Evolutionary conservation across 2,888 invertebrate species (phyloP).

Genomic region (Galerucella pusilla): DNA sequence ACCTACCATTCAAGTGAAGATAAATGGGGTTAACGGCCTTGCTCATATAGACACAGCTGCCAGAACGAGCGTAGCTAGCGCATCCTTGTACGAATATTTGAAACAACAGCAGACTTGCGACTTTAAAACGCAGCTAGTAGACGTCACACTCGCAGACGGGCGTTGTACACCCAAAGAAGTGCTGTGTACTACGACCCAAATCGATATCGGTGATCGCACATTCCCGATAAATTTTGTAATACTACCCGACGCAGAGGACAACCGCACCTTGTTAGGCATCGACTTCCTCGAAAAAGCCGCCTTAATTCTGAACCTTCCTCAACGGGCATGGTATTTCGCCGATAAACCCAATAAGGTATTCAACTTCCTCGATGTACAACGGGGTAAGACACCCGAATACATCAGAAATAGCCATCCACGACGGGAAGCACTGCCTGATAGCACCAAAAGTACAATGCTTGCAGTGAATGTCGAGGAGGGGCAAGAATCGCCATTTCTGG

Average conservation of each 20-base stretch:
- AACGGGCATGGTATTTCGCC: slow-evolving; percentile 27
- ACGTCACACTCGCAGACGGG: slow-evolving; percentile 29
- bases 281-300: slow-evolving; percentile 28
- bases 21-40: slow-evolving; percentile 10
- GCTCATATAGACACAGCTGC: slow-evolving; percentile 33
- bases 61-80: slow-evolving; percentile 25
- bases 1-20: slow-evolving; percentile 15
- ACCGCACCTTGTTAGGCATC: slow-evolving; percentile 34
- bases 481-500: too few relatives aligned
- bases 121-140: background rate
- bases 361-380: too few relatives aligned
- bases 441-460: too few relatives aligned
- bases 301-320: slow-evolving; percentile 31
- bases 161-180: slow-evolving; percentile 10
- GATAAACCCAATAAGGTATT: background rate
- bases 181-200: background rate
- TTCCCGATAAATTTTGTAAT: slow-evolving; percentile 31
- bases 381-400: background rate
- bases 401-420: too few relatives aligned
- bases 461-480: too few relatives aligned
- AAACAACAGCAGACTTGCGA: background rate
- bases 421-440: too few relatives aligned
- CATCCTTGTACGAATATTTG: slow-evolving; percentile 7
- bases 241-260: slow-evolving; percentile 34
- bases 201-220: background rate